Evolutionary conservation across 2,797 vertebrate species (phyloP).

Genomic region (Etheostoma nigrum): DNA sequence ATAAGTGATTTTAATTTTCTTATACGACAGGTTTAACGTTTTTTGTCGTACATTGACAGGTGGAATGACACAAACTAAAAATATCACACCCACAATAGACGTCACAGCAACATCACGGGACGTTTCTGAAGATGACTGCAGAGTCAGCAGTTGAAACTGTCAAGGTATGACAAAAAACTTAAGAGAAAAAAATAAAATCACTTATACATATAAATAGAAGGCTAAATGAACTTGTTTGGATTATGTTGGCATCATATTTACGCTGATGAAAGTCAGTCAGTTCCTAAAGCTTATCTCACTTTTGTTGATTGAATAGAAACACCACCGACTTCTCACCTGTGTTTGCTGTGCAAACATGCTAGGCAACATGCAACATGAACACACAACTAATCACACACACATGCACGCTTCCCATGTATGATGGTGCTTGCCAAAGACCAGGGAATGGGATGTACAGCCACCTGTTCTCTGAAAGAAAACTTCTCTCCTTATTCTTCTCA

Average conservation of each 20-base stretch:
- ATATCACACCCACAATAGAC: no score
- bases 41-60: no score
- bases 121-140: no score
- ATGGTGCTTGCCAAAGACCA: slow-evolving; percentile 20
- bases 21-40: no score
- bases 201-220: no score
- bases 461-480: slow-evolving; percentile 5
- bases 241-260: background rate
- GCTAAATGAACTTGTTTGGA: no score
- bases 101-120: no score
- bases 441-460: slow-evolving; percentile 16
- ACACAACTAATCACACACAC: background rate
- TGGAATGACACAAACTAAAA: no score
- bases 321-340: slow-evolving; percentile 11
- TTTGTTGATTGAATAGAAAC: slow-evolving; percentile 18
- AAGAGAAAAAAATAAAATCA: no score
- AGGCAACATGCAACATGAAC: slow-evolving; percentile 1
- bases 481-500: slow-evolving; percentile 3
- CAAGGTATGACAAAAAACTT: no score
- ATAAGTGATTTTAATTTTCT: no score
- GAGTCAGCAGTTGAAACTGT: no score
- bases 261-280: background rate
- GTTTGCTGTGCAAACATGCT: slow-evolving; percentile 55
- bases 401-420: slow-evolving; percentile 32
- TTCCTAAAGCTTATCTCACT: slow-evolving; percentile 7